Percentiles rank a stretch among this genome's conserved stretches.
Conservation (phyloP, 2,113 vertebrate genomes). For the Cariama cristata region DNA sequence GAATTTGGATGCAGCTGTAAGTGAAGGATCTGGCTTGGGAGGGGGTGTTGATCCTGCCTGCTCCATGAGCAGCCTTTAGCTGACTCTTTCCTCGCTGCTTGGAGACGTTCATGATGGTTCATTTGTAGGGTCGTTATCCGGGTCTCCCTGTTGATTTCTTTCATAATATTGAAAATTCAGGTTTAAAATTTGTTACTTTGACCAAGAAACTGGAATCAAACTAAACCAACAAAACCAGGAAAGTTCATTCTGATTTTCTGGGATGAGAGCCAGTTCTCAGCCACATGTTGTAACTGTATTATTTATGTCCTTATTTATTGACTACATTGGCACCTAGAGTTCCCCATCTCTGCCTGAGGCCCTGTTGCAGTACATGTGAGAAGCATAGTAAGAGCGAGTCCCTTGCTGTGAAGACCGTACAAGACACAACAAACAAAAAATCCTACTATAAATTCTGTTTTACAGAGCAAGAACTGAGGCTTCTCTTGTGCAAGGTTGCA, state of each 20-base stretch:
- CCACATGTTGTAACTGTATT: constrained; percentile 32
- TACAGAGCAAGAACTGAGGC: neutral
- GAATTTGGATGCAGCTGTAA: neutral
- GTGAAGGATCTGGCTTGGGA: neutral
- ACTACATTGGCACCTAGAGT: constrained; percentile 51
- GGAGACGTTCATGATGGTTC: neutral
- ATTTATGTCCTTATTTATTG: constrained; percentile 65
- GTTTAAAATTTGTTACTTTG: neutral
- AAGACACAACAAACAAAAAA: neutral
- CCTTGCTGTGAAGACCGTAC: neutral
- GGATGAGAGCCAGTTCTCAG: constrained; percentile 47
- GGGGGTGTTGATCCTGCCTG: neutral
- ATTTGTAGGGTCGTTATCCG: neutral
- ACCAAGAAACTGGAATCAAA: constrained; percentile 1
- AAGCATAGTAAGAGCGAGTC: neutral
- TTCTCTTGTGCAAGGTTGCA: neutral
- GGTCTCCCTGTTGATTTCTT: neutral
- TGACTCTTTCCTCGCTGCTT: neutral
- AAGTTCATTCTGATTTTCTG: constrained; percentile 45
- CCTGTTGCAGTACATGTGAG: neutral
- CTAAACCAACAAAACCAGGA: constrained; percentile 31
- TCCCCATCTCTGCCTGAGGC: neutral
- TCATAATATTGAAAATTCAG: neutral
- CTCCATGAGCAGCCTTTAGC: neutral
- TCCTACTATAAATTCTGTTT: neutral